Percentiles rank a stretch among this genome's conserved stretches.
These are phyloP conservation scores for Slavum lentiscoides DNA, from an alignment of 2,888 invertebrate genomes.

Conservation along the genomic window DNA sequence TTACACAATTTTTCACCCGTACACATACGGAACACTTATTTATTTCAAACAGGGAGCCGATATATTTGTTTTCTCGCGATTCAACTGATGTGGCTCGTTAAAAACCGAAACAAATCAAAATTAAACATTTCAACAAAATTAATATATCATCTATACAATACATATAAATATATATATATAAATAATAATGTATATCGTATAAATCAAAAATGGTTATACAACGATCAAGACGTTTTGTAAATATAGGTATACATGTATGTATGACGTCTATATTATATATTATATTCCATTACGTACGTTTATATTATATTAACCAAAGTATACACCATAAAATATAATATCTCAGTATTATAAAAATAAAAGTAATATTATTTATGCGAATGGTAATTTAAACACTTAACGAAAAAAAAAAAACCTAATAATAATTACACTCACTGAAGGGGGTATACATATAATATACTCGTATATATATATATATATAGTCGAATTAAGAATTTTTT, in stretches of 20 bases:
- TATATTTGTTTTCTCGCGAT: background rate
- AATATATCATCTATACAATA: background rate
- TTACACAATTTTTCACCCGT: too few relatives aligned
- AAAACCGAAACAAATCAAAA: background rate
- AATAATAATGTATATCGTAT: background rate
- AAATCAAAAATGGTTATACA: background rate
- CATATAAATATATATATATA: constrained; percentile 7
- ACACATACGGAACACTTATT: too few relatives aligned
- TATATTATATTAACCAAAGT: constrained; percentile 4
- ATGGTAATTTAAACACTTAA: constrained; percentile 17
- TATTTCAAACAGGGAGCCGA: background rate
- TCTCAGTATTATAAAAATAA: constrained; percentile 44
- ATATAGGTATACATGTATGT: background rate
- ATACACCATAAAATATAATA: constrained; percentile 48
- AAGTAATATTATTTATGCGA: constrained; percentile 32
- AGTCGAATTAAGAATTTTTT: background rate
- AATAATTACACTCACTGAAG: background rate
- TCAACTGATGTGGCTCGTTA: background rate
- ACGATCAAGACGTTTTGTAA: background rate
- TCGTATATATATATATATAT: too few relatives aligned
- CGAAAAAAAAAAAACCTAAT: background rate
- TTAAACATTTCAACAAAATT: constrained; percentile 2
- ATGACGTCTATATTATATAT: background rate
- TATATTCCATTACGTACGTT: background rate
- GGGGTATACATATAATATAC: constrained; percentile 2